Evolutionary conservation across 1,140 invertebrate species (phyloP), one percentile per base, ranked within the genome.

Genomic region (Augochlora pura): DNA sequence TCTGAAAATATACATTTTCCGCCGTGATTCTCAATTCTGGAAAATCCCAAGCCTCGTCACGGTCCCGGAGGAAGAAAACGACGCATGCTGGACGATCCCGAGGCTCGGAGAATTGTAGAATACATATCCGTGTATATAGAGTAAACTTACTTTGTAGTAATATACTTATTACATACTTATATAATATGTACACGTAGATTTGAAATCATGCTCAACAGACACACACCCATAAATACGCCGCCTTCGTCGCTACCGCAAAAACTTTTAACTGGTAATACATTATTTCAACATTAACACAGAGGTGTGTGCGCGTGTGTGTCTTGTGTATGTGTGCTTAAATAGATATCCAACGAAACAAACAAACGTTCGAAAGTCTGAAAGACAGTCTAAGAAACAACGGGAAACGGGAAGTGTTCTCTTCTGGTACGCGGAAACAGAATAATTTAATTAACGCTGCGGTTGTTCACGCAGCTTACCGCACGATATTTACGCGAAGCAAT

Each of bases 1-100:
- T 79, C 63, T 67, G 71, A 74, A 79, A 79, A 67, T 79, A 79
- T 74, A 74, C 54, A 65, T n/a, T 73, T 72, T 64, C 62, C 59
- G 49, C 66, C 38, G 25, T 25, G 65, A 59, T 65, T 49, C 25
- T 65, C 63, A 66, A 75, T 80, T 76, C 32, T 76, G 59, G 57
- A 80, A 57, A 57, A 12, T 68, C 63, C 63, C 23, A 52, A 66
- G 27, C 52, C 66, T 67, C 46, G 10, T 18, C 38, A 25, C 46
- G 59, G 32, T 39, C 63, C 65, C 21, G 42, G 9, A 46, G 42
- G 14, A 23, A 74, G 60, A 52, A 52, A 52, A 73, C 46, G 42
- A 46, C 42, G 42, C 42, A 23, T 62, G 59, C 8, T 32, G 16
- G 54, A n/a, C 57, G 27, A 69, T 54, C 38, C 10, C 18, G 25